phyloP scores from a whole-genome alignment of 1,140 invertebrate genomes.

The Pseudomyrmex dendroicus region DNA sequence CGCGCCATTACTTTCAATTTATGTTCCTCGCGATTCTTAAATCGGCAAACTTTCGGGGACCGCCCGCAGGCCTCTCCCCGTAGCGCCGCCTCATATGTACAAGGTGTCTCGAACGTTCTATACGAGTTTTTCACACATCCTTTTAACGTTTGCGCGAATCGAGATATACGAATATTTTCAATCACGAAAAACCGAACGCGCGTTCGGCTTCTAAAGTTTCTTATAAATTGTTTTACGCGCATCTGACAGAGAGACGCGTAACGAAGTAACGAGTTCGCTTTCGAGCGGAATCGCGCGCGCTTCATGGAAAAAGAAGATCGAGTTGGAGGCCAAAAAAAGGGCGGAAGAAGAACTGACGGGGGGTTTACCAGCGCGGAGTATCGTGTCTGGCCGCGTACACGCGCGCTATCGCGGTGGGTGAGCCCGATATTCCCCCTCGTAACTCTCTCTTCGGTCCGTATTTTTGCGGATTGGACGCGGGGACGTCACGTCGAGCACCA shows the following conservation, averaged over 20 bases:
- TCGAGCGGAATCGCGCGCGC: slow-evolving; percentile 1
- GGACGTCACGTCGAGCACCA: slow-evolving; percentile 55
- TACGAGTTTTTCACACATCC: slow-evolving; percentile 8
- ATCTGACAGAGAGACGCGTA: background rate
- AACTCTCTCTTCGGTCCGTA: slow-evolving; percentile 62
- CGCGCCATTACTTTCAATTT: slow-evolving; percentile 83
- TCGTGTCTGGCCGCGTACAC: slow-evolving; percentile 39
- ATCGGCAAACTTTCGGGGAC: slow-evolving; percentile 79
- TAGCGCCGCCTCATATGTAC: slow-evolving; percentile 68
- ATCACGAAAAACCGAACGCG: background rate
- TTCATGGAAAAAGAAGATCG: slow-evolving; percentile 25
- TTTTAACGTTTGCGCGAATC: background rate
- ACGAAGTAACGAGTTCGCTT: background rate
- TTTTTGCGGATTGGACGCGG: slow-evolving; percentile 44
- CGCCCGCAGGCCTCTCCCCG: slow-evolving; percentile 71
- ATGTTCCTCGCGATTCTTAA: slow-evolving; percentile 78
- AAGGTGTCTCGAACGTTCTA: slow-evolving; percentile 37
- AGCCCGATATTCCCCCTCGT: slow-evolving; percentile 50
- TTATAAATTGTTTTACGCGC: slow-evolving; percentile 9
- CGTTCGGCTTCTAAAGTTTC: background rate
- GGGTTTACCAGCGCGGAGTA: background rate
- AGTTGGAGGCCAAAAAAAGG: background rate
- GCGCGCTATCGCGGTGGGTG: slow-evolving; percentile 50
- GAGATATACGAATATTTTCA: background rate
- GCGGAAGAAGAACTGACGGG: slow-evolving; percentile 1